A percentile compares a stretch with the other conserved stretches of the same genome.
Evolutionary conservation across 2,888 invertebrate genomes (phyloP).

Genomic region (Ophioninae sp.): DNA sequence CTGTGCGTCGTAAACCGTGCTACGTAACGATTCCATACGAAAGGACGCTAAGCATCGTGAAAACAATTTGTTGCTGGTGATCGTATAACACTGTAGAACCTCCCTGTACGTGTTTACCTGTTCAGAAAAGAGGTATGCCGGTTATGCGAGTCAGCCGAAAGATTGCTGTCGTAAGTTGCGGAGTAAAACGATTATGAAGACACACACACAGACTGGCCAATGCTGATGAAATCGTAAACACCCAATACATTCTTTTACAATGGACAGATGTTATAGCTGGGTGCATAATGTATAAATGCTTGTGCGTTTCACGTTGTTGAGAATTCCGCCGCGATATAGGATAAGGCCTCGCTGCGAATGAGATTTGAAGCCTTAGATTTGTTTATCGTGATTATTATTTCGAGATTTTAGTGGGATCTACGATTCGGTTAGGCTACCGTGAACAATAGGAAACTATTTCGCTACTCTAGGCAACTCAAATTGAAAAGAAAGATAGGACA

Average conservation of each 20-base stretch:
- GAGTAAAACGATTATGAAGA: slow-evolving; percentile 39
- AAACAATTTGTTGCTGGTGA: slow-evolving; percentile 32
- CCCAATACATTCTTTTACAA: slow-evolving; percentile 4
- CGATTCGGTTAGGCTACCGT: neutral
- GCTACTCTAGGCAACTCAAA: too few relatives aligned
- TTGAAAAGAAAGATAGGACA: too few relatives aligned
- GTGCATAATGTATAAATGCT: neutral
- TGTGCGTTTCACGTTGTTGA: neutral
- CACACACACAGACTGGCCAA: neutral
- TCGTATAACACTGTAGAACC: slow-evolving; percentile 28
- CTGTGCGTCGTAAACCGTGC: slow-evolving; percentile 38
- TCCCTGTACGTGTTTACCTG: slow-evolving; percentile 10
- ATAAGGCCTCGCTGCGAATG: neutral
- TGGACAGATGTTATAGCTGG: neutral
- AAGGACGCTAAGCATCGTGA: slow-evolving; percentile 27
- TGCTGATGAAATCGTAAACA: neutral
- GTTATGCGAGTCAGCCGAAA: slow-evolving; percentile 3
- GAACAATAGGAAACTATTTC: too few relatives aligned
- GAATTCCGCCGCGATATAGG: neutral
- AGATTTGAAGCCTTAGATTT: neutral
- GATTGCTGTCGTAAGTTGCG: slow-evolving; percentile 12
- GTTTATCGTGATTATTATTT: neutral
- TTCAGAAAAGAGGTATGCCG: neutral
- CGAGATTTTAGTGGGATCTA: neutral
- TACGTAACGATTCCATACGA: slow-evolving; percentile 4